phyloP scores from a whole-genome alignment of 2,888 invertebrate genomes.

The Melanostoma scalare region DNA sequence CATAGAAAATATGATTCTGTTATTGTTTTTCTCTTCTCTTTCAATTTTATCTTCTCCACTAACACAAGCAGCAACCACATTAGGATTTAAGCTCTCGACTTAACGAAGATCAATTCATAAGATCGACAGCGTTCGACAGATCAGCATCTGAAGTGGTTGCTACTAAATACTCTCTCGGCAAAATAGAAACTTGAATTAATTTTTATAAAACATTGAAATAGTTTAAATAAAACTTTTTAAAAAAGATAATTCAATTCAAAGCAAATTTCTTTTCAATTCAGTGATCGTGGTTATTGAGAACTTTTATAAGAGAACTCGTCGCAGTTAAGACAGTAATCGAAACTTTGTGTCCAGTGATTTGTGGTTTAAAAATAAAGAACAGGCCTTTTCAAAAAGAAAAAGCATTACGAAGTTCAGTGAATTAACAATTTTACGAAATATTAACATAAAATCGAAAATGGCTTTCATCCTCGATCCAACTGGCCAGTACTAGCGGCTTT shows the following conservation, averaged over 20 bases:
- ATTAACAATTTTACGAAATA: conserved; percentile 17
- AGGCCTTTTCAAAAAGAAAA: not conserved
- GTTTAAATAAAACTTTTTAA: not conserved
- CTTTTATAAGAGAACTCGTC: not conserved
- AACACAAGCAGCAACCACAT: conserved; percentile 49
- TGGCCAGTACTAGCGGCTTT: conserved; percentile 79
- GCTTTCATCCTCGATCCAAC: conserved; percentile 80
- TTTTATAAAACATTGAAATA: not conserved
- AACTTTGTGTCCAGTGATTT: conserved; percentile 11
- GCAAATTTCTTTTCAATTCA: conserved; percentile 3
- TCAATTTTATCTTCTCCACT: conserved; percentile 9
- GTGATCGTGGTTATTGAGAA: conserved; percentile 12
- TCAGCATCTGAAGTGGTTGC: conserved; percentile 75
- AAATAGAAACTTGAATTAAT: conserved; percentile 22
- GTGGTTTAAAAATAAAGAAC: conserved; percentile 4
- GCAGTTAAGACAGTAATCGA: not conserved
- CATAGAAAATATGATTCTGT: conserved; percentile 14
- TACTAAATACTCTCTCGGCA: conserved; percentile 26
- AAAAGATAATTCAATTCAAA: conserved; percentile 3
- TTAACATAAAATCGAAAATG: conserved; percentile 75
- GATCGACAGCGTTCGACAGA: conserved; percentile 81
- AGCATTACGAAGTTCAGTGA: conserved; percentile 23
- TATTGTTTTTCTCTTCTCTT: conserved; percentile 66
- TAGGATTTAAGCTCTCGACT: conserved; percentile 81
- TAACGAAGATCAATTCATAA: conserved; percentile 81